These are phyloP conservation scores for Xylocopa sonorina DNA, from an alignment of 1,140 invertebrate species.

Conservation along the genomic window DNA sequence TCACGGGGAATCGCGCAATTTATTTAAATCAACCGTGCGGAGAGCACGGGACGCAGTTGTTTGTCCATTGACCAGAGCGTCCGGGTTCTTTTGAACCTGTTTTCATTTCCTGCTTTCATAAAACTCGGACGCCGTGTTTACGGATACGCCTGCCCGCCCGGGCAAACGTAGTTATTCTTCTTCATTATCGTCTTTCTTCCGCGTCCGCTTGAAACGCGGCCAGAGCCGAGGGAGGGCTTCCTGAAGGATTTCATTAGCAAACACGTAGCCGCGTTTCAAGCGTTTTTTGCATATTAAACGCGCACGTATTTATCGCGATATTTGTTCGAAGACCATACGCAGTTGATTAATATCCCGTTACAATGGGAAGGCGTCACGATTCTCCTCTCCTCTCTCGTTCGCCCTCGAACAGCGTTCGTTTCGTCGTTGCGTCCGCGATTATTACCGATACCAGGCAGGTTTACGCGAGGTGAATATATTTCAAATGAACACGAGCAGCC, in stretches of 20 bases:
- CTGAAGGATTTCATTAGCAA: conserved; percentile 58
- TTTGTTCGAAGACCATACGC: not conserved
- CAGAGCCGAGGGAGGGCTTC: not conserved
- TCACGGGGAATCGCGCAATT: conserved; percentile 28
- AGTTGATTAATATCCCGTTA: not conserved
- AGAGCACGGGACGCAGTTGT: conserved; percentile 2
- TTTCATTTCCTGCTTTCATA: conserved; percentile 53
- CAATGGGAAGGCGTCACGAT: too few species aligned
- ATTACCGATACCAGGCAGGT: too few species aligned
- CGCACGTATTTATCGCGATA: conserved; percentile 27
- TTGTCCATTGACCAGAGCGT: conserved; percentile 37
- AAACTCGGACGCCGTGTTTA: conserved; percentile 53
- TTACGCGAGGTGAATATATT: too few species aligned
- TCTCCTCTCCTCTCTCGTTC: too few species aligned
- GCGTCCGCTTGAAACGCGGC: conserved; percentile 1
- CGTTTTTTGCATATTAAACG: conserved; percentile 29
- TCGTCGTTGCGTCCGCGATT: not conserved
- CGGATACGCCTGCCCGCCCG: conserved; percentile 38
- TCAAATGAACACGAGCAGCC: too few species aligned
- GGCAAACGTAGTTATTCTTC: conserved; percentile 50
- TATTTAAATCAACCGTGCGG: conserved; percentile 35
- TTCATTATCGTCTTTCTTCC: conserved; percentile 55
- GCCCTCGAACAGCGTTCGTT: not conserved
- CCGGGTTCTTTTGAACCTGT: conserved; percentile 49
- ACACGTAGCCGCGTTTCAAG: conserved; percentile 37